These are phyloP conservation scores for Oreochromis grahami DNA, from an alignment of 2,797 vertebrate genomes.

Conservation along the genomic window DNA sequence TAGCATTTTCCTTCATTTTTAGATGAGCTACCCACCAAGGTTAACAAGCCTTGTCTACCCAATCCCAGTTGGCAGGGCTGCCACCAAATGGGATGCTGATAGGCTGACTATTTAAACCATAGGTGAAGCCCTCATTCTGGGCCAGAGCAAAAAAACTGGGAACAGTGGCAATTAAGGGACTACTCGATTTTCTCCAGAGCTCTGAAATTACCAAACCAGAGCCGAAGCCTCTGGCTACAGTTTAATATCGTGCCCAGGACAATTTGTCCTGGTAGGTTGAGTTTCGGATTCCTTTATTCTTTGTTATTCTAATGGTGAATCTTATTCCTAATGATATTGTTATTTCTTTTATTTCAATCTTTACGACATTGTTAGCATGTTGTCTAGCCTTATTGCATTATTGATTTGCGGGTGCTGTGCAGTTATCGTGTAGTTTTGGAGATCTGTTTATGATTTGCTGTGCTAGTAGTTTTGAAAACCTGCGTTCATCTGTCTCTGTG, in stretches of 20 bases:
- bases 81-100: background rate
- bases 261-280: background rate
- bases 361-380: background rate
- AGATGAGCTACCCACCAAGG: background rate
- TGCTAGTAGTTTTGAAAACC: background rate
- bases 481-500: background rate
- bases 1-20: background rate
- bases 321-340: background rate
- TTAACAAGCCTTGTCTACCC: background rate
- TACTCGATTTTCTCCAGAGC: background rate
- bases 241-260: accelerated
- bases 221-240: background rate
- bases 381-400: background rate
- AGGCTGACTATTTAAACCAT: background rate
- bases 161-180: background rate
- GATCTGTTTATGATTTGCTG: background rate
- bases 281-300: background rate
- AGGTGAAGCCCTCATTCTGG: background rate
- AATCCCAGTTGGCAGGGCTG: background rate
- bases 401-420: background rate
- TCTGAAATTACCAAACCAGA: background rate
- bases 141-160: background rate
- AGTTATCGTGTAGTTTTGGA: background rate
- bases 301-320: background rate
- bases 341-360: background rate